Evolutionary conservation across 1,140 invertebrate species (phyloP), one percentile per base, ranked within the genome.

Genomic region (Oreohelix idahoensis): DNA sequence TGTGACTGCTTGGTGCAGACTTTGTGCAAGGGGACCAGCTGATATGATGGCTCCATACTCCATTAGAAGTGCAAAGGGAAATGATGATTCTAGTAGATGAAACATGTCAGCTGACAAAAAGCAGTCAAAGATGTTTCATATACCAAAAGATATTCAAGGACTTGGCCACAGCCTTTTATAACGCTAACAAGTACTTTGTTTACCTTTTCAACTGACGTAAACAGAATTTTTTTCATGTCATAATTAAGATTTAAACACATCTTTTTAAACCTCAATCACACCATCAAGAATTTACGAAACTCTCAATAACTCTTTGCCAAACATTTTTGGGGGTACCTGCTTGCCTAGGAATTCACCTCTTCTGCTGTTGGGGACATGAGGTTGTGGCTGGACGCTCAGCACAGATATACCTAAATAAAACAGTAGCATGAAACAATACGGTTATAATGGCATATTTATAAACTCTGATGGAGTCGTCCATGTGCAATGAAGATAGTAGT

Each of bases 401-500:
- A 75, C 73, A 49, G 86, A 84, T 38, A 79, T 81, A 51, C 84
- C 84, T 86, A 74, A 53, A 80, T 42, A 49, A 75, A 42, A 58
- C 23, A 23, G 10, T 53, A 2, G 35, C 26, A 45, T 32, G 75
- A 66, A 20, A 26, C 23, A 38, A 58, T 15, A 38, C 49, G 49
- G 32, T 32, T 36, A n/a, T 8, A 45, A 45, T n/a, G n/a, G 42
- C 15, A 45, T 45, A 8, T 45, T 45, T 15, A 45, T 8, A 45
- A 45, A 5, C 5, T 8, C 15, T 45, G 15, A 45, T 45, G 42
- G 53, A 58, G 15, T 11, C 2, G 53, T 10, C 23, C 15, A 58
- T 4, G 15, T 15, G 53, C 26, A 58, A 23, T 58, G 2, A n/a
- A 4, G 15, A n/a, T 58, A n/a, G 2, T 23, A 23, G 53, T 58